Percentiles rank a stretch among this genome's conserved stretches.
Conservation (phyloP, 2,113 vertebrate genomes). For the Scortum barcoo region DNA sequence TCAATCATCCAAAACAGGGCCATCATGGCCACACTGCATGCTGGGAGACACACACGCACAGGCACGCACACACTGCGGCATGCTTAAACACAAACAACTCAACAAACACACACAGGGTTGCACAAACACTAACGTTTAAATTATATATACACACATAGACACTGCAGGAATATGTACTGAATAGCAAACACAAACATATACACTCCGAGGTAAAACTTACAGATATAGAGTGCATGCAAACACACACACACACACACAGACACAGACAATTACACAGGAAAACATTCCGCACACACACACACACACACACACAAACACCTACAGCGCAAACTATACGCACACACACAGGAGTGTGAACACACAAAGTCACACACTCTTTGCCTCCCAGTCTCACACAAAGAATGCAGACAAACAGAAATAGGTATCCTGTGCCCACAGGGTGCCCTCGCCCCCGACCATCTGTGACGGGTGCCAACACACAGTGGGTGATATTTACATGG, state of each 20-base stretch:
- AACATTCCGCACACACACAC: conserved; percentile 29
- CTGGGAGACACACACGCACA: conserved; percentile 64
- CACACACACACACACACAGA: not conserved
- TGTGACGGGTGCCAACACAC: conserved; percentile 82
- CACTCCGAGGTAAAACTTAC: not conserved
- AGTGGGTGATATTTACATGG: conserved; percentile 81
- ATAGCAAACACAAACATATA: conserved; percentile 5
- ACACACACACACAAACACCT: conserved; percentile 30
- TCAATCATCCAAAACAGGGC: conserved; percentile 86
- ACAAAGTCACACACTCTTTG: conserved; percentile 50
- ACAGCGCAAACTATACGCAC: conserved; percentile 38
- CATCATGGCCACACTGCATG: conserved; percentile 70
- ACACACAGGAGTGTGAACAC: not conserved
- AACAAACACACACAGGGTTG: conserved; percentile 27
- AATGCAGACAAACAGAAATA: conserved; percentile 75
- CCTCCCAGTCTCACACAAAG: conserved; percentile 66
- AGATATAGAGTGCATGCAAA: conserved; percentile 1
- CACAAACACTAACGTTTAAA: conserved; percentile 8
- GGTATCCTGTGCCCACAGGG: conserved; percentile 80
- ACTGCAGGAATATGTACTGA: not conserved
- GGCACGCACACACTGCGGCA: conserved; percentile 28
- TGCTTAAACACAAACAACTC: conserved; percentile 30
- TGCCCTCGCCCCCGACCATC: conserved; percentile 82
- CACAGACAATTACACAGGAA: not conserved
- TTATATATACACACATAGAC: not conserved